phyloP scores from a whole-genome alignment of 2,888 invertebrate species.

The Acronicta psi region DNA sequence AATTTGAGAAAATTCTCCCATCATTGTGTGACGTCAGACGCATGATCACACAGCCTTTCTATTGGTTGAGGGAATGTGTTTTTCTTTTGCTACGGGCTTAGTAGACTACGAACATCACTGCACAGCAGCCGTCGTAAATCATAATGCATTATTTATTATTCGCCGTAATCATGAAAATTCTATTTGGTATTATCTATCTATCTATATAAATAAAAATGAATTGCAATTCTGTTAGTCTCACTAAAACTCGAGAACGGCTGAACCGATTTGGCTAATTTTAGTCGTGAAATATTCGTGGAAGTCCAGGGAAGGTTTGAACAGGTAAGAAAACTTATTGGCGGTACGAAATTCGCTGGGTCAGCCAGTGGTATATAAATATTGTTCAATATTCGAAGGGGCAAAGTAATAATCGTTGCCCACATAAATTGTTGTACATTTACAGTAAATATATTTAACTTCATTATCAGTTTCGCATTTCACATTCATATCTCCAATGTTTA shows the following conservation, averaged over 20 bases:
- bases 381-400: conserved; percentile 3
- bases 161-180: too few relatives aligned
- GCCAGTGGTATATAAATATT: conserved; percentile 17
- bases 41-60: not conserved
- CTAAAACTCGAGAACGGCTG: too few relatives aligned
- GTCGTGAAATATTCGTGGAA: too few relatives aligned
- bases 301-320: too few relatives aligned
- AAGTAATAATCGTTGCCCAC: conserved; percentile 4
- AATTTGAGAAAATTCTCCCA: conserved; percentile 13
- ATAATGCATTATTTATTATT: conserved; percentile 5
- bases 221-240: too few relatives aligned
- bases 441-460: conserved; percentile 25
- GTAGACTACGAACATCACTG: conserved; percentile 2
- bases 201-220: too few relatives aligned
- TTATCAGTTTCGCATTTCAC: conserved; percentile 30
- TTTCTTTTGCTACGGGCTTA: not conserved
- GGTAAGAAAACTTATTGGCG: too few relatives aligned
- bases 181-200: too few relatives aligned
- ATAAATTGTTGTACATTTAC: conserved; percentile 11
- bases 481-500: conserved; percentile 41
- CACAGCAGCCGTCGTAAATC: conserved; percentile 8
- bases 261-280: too few relatives aligned
- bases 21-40: conserved; percentile 1
- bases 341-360: too few relatives aligned
- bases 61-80: not conserved